Evolutionary conservation across 2,113 vertebrate species (phyloP).

Genomic region (Carassius gibelio): DNA sequence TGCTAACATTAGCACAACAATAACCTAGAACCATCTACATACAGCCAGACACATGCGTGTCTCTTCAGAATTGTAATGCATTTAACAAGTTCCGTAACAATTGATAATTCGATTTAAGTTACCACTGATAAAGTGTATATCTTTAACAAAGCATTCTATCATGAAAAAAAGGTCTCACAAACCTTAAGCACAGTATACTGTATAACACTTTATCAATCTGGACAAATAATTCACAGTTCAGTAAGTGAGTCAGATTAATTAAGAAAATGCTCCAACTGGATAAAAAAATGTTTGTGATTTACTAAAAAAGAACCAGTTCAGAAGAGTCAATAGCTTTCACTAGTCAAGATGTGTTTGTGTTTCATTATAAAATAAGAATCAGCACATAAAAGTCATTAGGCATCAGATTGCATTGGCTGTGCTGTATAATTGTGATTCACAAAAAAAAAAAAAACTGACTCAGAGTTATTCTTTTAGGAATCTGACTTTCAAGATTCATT

Average conservation of each 20-base stretch:
- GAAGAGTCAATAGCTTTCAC: not conserved
- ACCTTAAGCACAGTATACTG: not conserved
- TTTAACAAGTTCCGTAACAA: not conserved
- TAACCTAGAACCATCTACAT: not conserved
- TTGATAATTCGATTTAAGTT: not conserved
- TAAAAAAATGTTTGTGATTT: not conserved
- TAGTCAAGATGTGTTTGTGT: not conserved
- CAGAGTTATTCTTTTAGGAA: not conserved
- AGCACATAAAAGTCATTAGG: fast-evolving
- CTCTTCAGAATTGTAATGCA: not conserved
- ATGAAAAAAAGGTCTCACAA: not conserved
- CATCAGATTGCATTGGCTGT: not conserved
- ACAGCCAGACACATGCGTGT: not conserved
- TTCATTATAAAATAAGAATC: not conserved
- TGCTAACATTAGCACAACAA: not conserved
- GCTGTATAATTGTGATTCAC: not conserved
- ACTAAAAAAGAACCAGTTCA: not conserved
- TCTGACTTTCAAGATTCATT: not conserved
- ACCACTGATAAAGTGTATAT: not conserved
- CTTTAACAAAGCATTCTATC: not conserved
- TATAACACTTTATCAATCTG: not conserved
- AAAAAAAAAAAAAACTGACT: not conserved
- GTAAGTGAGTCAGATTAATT: not conserved
- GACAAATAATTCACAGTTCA: not conserved
- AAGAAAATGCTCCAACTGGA: not conserved